Evolutionary conservation across 2,797 vertebrate genomes (phyloP), one percentile per base, ranked within the genome.

Genomic region (Adrianichthys oophorus): DNA sequence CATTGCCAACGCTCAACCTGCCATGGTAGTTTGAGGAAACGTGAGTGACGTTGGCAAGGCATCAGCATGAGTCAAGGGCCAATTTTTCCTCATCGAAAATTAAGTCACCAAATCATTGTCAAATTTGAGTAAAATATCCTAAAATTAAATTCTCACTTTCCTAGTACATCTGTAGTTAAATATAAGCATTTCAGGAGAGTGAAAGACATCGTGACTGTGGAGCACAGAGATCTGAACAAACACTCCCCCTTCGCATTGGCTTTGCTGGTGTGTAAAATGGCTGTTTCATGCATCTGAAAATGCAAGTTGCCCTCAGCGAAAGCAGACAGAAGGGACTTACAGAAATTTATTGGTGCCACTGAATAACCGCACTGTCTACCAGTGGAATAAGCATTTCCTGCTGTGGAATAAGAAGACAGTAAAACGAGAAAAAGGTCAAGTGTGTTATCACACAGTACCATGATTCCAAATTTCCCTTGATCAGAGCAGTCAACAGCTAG

Each of bases 331-430:
- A 89, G 85, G 79, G 83, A 91, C 92, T 93, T 93, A 94, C 92
- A 94, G 90, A 84, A 83, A 87, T 83, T 84, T 92, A 90, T 65
- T 60, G 88, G 76, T 70, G 81, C 68, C 82, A 85, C 69, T 85
- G 90, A 91, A 91, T 89, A 88, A 93, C 90, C 85, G 74, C 84
- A 92, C 88, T 92, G 91, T 91, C 87, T 93, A 93, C 85, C 82
- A 88, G 85, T 82, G 77, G 78, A 85, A 90, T 80, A 90, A 51
- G 54, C 85, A 91, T 84, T 90, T 83, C 86, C 92, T 92, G 83
- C 68, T 87, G 89, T 82, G 85, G 89, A 92, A 82, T 79, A 86
- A 92, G 82, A 89, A 91, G 78, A 90, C 79, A 91, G 86, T 68
- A 70, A 74, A 82, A 87, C 55, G 64, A 76, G 75, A 77, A 76